These are phyloP conservation scores for Chunga burmeisteri DNA, from an alignment of 2,113 vertebrate species.

Conservation along the genomic window DNA sequence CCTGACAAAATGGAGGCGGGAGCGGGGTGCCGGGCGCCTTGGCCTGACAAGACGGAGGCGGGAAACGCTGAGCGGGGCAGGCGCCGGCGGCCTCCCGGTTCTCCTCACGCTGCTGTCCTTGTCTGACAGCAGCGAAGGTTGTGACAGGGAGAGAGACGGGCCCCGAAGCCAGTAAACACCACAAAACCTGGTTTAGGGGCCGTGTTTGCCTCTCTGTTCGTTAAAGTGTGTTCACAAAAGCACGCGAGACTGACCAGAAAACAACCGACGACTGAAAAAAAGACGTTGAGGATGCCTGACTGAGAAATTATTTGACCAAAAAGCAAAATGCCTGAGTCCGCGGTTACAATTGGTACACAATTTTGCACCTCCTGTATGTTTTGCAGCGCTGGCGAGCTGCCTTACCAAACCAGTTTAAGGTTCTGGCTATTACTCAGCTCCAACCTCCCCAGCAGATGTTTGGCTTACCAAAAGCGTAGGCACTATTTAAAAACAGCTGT, in stretches of 20 bases:
- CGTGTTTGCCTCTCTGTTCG: fast-evolving
- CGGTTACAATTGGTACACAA: background rate
- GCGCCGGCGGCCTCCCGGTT: too few relatives aligned
- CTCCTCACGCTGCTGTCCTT: too few relatives aligned
- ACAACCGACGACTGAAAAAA: fast-evolving
- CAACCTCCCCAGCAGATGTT: background rate
- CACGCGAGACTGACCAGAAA: fast-evolving
- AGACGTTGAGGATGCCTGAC: background rate
- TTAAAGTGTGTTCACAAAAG: fast-evolving
- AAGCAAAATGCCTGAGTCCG: fast-evolving
- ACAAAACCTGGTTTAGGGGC: fast-evolving
- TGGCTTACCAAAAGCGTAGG: background rate
- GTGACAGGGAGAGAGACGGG: background rate
- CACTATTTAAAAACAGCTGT: background rate
- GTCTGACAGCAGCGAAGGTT: too few relatives aligned
- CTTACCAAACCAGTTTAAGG: too few relatives aligned
- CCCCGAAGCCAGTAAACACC: fast-evolving
- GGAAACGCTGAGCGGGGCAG: too few relatives aligned
- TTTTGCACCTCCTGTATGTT: fast-evolving
- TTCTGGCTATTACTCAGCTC: background rate
- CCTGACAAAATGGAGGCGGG: too few relatives aligned
- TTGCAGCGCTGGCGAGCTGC: background rate
- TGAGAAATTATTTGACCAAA: too few relatives aligned
- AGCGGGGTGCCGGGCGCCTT: too few relatives aligned
- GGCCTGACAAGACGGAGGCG: too few relatives aligned